Conservation (phyloP, 1,140 invertebrate species). For the Lineus longissimus region DNA sequence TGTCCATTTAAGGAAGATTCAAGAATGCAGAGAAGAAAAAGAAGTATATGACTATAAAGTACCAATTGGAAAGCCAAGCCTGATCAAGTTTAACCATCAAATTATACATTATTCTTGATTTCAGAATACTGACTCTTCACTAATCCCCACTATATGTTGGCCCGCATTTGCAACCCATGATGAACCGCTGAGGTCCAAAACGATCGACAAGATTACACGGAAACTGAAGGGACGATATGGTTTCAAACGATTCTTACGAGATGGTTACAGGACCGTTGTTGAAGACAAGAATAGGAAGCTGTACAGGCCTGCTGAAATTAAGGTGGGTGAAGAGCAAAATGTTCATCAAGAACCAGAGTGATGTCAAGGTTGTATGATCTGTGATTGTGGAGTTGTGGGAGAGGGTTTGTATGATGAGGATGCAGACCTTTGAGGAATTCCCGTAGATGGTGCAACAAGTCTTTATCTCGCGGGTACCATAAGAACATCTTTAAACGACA, state of each 20-base stretch:
- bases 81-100: not conserved
- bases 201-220: constrained; percentile 81
- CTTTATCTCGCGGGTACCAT: no score
- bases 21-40: not conserved
- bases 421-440: no score
- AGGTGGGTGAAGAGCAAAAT: constrained; percentile 60
- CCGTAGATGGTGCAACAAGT: no score
- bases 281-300: constrained; percentile 76
- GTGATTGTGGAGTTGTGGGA: no score
- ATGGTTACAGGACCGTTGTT: constrained; percentile 86
- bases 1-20: not conserved
- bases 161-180: constrained; percentile 98
- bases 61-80: not conserved
- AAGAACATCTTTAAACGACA: no score
- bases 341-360: no score
- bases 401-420: no score
- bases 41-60: not conserved
- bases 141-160: constrained; percentile 90
- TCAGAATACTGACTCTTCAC: constrained; percentile 76
- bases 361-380: no score
- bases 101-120: not conserved
- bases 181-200: constrained; percentile 76
- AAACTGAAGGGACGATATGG: constrained; percentile 87
- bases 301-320: constrained; percentile 68
- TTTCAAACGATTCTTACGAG: constrained; percentile 90